Evolutionary conservation across 2,797 vertebrate species (phyloP).

Genomic region (Hemibagrus guttatus): DNA sequence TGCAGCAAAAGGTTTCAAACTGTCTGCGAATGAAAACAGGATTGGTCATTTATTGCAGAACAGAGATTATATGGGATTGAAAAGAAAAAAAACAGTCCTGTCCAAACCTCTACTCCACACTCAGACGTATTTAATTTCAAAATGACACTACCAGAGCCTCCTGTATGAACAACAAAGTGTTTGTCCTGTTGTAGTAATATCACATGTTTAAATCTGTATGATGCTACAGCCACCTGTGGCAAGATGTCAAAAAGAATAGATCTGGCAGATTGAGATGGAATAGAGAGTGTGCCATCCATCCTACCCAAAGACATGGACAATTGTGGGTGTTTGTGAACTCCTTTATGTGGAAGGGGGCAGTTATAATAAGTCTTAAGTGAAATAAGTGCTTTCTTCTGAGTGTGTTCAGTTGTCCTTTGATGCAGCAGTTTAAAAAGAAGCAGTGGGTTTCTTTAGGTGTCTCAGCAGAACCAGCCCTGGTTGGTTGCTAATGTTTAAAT

Average conservation of each 20-base stretch:
- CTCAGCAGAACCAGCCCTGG: background rate
- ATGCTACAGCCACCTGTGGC: too few relatives aligned
- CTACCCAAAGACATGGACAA: too few relatives aligned
- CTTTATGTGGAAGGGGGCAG: too few relatives aligned
- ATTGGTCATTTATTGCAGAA: too few relatives aligned
- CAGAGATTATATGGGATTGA: too few relatives aligned
- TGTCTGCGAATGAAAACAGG: background rate
- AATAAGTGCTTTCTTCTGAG: background rate
- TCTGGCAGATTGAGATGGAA: background rate
- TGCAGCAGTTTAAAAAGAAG: background rate
- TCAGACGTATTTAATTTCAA: background rate
- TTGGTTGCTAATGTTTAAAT: background rate
- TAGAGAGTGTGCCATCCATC: too few relatives aligned
- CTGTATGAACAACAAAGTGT: background rate
- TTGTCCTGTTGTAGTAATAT: too few relatives aligned
- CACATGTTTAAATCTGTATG: too few relatives aligned
- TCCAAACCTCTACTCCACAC: too few relatives aligned
- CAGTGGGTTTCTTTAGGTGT: background rate
- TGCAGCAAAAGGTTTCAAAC: background rate
- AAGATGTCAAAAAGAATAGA: background rate
- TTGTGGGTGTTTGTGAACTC: too few relatives aligned
- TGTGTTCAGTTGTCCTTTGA: background rate
- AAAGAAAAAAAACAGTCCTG: too few relatives aligned
- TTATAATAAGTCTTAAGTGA: too few relatives aligned
- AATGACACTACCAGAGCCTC: background rate